A percentile compares a stretch with the other conserved stretches of the same genome.
phyloP scores from a whole-genome alignment of 2,888 invertebrate genomes.

The Marasmarcha lunaedactyla region DNA sequence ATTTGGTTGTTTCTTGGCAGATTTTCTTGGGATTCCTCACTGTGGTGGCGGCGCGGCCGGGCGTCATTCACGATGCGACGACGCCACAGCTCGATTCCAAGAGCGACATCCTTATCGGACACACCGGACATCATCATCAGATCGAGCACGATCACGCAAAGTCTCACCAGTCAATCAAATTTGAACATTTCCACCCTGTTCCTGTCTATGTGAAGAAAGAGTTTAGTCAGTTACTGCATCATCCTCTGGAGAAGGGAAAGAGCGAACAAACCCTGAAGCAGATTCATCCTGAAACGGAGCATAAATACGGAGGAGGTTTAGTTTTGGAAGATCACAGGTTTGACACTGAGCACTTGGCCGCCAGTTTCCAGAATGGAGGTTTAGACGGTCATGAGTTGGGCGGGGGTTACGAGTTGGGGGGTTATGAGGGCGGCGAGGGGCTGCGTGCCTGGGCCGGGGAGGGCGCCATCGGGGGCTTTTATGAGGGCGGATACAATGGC shows the following conservation, averaged over 20 bases:
- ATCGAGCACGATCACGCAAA: slow-evolving; percentile 76
- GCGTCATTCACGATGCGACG: slow-evolving; percentile 51
- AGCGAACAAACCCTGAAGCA: slow-evolving; percentile 71
- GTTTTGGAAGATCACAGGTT: slow-evolving; percentile 71
- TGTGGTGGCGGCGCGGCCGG: slow-evolving; percentile 53
- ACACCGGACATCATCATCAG: slow-evolving; percentile 70
- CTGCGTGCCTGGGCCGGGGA: slow-evolving; percentile 14
- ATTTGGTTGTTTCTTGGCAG: slow-evolving; percentile 27
- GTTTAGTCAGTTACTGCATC: slow-evolving; percentile 73
- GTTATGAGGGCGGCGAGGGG: slow-evolving; percentile 18
- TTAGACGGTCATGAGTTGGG: slow-evolving; percentile 19
- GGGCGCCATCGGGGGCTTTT: slow-evolving; percentile 29
- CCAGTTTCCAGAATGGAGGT: slow-evolving; percentile 30
- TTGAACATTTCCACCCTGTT: slow-evolving; percentile 78
- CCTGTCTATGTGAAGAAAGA: slow-evolving; percentile 78
- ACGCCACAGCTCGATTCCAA: slow-evolving; percentile 46
- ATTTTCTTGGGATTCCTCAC: slow-evolving; percentile 62
- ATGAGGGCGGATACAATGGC: slow-evolving; percentile 25
- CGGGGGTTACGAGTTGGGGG: slow-evolving; percentile 12
- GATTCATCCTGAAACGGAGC: slow-evolving; percentile 72
- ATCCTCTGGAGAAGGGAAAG: slow-evolving; percentile 74
- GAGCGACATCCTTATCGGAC: slow-evolving; percentile 47
- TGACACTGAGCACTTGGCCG: slow-evolving; percentile 43
- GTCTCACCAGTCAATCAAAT: slow-evolving; percentile 77
- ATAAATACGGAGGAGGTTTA: slow-evolving; percentile 68